These are phyloP conservation scores for Sthenelais limicola DNA, from an alignment of 2,888 invertebrate genomes.

Conservation along the genomic window DNA sequence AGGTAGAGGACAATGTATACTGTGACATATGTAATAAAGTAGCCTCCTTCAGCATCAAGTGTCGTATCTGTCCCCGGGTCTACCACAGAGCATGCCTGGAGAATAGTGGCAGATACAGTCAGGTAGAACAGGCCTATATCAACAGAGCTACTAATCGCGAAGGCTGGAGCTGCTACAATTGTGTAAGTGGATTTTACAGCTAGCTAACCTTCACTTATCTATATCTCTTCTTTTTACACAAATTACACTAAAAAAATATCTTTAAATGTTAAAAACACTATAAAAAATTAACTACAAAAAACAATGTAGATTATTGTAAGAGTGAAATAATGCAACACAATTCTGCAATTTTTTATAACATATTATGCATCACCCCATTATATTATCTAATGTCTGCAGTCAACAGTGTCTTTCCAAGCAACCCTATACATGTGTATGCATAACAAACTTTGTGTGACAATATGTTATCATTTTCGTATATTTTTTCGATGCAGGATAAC, in stretches of 20 bases:
- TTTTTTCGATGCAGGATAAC: constrained; percentile 1
- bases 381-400: too few relatives aligned
- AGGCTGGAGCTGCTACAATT: constrained; percentile 30
- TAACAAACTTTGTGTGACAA: background rate
- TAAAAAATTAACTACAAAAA: too few relatives aligned
- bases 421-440: background rate
- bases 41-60: constrained; percentile 17
- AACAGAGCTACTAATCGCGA: background rate
- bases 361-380: too few relatives aligned
- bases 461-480: background rate
- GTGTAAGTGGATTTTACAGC: too few relatives aligned
- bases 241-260: too few relatives aligned
- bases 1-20: constrained; percentile 1
- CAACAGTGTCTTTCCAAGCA: background rate
- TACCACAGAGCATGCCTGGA: constrained; percentile 31
- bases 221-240: too few relatives aligned
- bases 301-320: too few relatives aligned
- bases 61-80: constrained; percentile 3
- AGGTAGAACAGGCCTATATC: background rate
- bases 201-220: too few relatives aligned
- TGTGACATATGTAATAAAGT: constrained; percentile 11
- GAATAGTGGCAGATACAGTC: constrained; percentile 3
- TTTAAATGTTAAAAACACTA: too few relatives aligned
- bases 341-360: too few relatives aligned
- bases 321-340: too few relatives aligned